A percentile compares a stretch with the other conserved stretches of the same genome.
These are phyloP conservation scores for Hipposideros larvatus DNA, from an alignment of 2,797 vertebrate genomes.

Conservation along the genomic window DNA sequence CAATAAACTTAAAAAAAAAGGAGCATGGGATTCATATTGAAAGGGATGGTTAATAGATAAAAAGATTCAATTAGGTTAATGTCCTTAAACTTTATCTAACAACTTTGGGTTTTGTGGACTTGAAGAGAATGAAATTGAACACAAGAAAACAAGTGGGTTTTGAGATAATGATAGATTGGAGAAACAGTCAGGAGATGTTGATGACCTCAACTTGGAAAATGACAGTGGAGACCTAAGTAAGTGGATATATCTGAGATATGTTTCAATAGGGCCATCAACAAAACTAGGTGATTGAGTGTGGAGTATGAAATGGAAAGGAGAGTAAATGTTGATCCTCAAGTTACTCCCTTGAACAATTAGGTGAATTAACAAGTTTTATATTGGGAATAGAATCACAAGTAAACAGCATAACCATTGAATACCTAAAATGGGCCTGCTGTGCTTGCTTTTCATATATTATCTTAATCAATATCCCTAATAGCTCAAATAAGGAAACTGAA, in stretches of 20 bases:
- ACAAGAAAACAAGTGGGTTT: not conserved
- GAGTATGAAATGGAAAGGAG: not conserved
- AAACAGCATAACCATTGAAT: not conserved
- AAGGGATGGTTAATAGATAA: not conserved
- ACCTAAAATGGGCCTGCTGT: not conserved
- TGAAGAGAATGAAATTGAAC: not conserved
- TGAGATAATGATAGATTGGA: not conserved
- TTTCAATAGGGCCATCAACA: not conserved
- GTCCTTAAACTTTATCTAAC: not conserved
- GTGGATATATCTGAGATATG: not conserved
- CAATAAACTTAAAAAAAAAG: not conserved
- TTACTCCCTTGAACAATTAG: not conserved
- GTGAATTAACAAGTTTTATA: not conserved
- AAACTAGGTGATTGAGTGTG: not conserved
- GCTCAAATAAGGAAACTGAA: not conserved
- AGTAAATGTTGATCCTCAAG: not conserved
- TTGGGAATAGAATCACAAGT: not conserved
- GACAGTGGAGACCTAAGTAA: not conserved
- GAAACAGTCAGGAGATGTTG: not conserved
- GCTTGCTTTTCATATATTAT: not conserved
- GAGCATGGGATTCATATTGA: not conserved
- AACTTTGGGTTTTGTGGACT: not conserved
- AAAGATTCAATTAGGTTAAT: not conserved
- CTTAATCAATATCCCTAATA: not conserved
- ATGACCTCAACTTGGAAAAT: not conserved